Conservation (phyloP, 2,113 vertebrate genomes). For the Heterocephalus glaber region DNA sequence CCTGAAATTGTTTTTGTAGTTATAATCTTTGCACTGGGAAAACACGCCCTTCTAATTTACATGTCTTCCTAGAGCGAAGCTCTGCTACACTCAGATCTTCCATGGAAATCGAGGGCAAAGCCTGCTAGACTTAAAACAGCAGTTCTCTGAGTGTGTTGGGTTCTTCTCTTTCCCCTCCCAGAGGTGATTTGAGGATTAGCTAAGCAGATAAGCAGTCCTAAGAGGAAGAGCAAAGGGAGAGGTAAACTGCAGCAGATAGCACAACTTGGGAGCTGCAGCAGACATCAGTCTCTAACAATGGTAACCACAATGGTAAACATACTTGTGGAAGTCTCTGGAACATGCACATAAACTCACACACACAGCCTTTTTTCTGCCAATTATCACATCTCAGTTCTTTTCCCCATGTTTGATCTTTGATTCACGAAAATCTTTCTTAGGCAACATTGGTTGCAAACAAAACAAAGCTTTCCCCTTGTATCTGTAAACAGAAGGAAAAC, state of each 20-base stretch:
- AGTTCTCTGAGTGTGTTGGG: background rate
- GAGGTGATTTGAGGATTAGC: background rate
- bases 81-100: slow-evolving; percentile 38
- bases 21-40: slow-evolving; percentile 56
- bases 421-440: background rate
- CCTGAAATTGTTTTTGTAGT: slow-evolving; percentile 72
- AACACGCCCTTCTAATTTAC: slow-evolving; percentile 64
- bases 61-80: slow-evolving; percentile 29
- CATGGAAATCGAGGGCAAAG: slow-evolving; percentile 43
- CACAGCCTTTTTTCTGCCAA: background rate
- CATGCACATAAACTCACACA: background rate
- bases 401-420: background rate
- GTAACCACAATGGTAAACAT: background rate
- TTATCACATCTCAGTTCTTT: background rate
- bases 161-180: background rate
- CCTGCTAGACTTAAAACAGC: background rate
- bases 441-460: background rate
- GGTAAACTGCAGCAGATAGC: background rate
- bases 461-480: background rate
- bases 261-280: background rate
- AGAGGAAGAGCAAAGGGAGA: background rate
- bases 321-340: background rate
- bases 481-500: slow-evolving; percentile 62
- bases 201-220: background rate
- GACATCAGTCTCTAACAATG: background rate